phyloP scores from a whole-genome alignment of 1,140 invertebrate genomes.

The Drosophila navojoa region DNA sequence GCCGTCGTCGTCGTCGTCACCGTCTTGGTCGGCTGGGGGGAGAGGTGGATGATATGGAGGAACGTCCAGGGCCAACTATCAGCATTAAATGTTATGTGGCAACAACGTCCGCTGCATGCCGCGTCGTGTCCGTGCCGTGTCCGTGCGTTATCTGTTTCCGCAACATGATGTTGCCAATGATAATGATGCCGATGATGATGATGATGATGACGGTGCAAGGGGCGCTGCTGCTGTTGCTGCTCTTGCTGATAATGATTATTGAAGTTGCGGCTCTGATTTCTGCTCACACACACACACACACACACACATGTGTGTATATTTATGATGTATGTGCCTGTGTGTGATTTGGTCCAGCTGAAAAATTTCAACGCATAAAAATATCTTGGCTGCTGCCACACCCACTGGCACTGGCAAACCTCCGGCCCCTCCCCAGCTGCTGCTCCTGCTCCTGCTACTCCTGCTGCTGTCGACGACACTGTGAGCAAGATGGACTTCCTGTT shows the following conservation, averaged over 20 bases:
- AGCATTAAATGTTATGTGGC: conserved; percentile 79
- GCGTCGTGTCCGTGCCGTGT: conserved; percentile 52
- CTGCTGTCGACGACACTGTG: conserved; percentile 79
- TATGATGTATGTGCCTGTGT: conserved; percentile 53
- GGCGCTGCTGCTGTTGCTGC: conserved; percentile 39
- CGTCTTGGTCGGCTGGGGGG: conserved; percentile 45
- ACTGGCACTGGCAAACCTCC: background rate
- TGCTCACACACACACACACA: conserved; percentile 39
- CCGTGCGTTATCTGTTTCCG: conserved; percentile 82
- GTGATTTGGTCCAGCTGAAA: conserved; percentile 81
- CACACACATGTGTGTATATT: conserved; percentile 12
- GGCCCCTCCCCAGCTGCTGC: conserved; percentile 7
- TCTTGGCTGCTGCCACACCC: conserved; percentile 60
- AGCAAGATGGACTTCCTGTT: conserved; percentile 84
- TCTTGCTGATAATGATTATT: conserved; percentile 76
- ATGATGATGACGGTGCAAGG: conserved; percentile 16
- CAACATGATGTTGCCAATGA: conserved; percentile 76
- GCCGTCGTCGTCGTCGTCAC: conserved; percentile 46
- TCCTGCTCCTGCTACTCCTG: conserved; percentile 15
- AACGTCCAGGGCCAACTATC: conserved; percentile 58
- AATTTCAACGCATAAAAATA: conserved; percentile 82
- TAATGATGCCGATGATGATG: conserved; percentile 38
- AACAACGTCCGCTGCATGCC: conserved; percentile 62
- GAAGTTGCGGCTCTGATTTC: conserved; percentile 68
- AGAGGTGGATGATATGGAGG: background rate